These are phyloP conservation scores for Ophioninae sp. DNA, from an alignment of 2,888 invertebrate genomes.

Conservation along the genomic window DNA sequence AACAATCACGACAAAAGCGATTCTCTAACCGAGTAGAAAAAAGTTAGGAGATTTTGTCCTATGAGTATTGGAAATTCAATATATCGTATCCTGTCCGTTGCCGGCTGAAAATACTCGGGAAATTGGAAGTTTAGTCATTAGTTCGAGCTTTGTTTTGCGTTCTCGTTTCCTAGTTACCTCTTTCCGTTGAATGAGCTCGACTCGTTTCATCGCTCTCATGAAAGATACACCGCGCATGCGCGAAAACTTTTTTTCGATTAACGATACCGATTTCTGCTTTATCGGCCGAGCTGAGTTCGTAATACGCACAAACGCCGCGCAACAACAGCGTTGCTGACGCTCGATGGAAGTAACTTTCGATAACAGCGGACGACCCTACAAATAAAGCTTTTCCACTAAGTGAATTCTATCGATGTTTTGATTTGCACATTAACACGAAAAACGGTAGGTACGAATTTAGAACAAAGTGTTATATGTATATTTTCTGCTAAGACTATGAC, in stretches of 20 bases:
- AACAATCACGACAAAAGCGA: neutral
- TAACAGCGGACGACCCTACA: neutral
- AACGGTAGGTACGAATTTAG: neutral
- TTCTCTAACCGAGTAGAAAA: slow-evolving; percentile 1
- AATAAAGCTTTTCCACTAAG: neutral
- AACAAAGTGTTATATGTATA: neutral
- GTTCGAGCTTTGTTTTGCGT: slow-evolving; percentile 53
- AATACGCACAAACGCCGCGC: neutral
- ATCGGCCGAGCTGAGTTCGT: neutral
- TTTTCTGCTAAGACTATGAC: slow-evolving; percentile 33
- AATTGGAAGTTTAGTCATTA: slow-evolving; percentile 7
- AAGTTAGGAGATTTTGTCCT: neutral
- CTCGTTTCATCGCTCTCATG: neutral
- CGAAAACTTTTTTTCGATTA: neutral
- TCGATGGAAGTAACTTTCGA: slow-evolving; percentile 4
- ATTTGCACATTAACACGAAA: neutral
- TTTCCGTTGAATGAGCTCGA: slow-evolving; percentile 2
- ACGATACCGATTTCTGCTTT: neutral
- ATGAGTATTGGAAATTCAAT: neutral
- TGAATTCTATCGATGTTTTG: neutral
- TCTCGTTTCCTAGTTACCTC: slow-evolving; percentile 57
- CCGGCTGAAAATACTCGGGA: neutral
- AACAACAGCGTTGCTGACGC: slow-evolving; percentile 1
- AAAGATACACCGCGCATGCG: slow-evolving; percentile 18
- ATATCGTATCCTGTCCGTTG: neutral